Percentiles rank a stretch among this genome's conserved stretches.
These are phyloP conservation scores for Sinelater perroti DNA, from an alignment of 2,888 invertebrate species.

Conservation along the genomic window DNA sequence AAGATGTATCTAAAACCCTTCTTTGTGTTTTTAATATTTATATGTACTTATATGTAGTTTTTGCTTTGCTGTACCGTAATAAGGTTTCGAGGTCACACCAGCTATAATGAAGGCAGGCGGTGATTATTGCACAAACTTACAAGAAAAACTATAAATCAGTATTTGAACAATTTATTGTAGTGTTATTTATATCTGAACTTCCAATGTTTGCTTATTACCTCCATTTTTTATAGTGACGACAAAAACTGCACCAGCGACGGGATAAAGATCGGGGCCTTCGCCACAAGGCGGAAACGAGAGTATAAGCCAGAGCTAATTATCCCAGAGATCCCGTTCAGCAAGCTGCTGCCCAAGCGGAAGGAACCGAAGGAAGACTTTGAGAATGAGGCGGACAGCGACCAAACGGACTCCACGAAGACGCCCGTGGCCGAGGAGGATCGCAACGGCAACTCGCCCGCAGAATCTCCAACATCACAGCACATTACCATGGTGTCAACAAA, in stretches of 20 bases:
- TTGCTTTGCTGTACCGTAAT: no score
- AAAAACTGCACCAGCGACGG: conserved; percentile 70
- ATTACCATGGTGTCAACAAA: conserved; percentile 64
- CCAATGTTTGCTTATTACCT: neutral
- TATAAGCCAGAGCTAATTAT: conserved; percentile 64
- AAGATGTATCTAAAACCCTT: no score
- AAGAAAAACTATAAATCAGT: no score
- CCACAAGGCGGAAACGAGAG: conserved; percentile 71
- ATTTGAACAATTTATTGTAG: no score
- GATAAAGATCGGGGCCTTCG: conserved; percentile 81
- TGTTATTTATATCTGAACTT: no score
- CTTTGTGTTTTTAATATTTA: no score
- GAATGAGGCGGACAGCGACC: conserved; percentile 10
- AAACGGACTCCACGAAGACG: conserved; percentile 4
- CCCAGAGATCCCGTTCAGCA: conserved; percentile 74
- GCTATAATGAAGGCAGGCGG: no score
- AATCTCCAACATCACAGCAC: conserved; percentile 57
- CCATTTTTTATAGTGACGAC: conserved; percentile 65
- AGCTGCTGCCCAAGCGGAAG: conserved; percentile 59
- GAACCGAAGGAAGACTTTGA: conserved; percentile 26
- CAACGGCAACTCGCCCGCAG: conserved; percentile 56
- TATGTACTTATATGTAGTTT: no score
- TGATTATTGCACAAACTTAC: no score
- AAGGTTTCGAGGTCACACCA: no score
- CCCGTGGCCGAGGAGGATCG: conserved; percentile 50